A percentile compares a stretch with the other conserved stretches of the same genome.
phyloP scores from a whole-genome alignment of 2,888 invertebrate genomes.

The Ophion costatus region DNA sequence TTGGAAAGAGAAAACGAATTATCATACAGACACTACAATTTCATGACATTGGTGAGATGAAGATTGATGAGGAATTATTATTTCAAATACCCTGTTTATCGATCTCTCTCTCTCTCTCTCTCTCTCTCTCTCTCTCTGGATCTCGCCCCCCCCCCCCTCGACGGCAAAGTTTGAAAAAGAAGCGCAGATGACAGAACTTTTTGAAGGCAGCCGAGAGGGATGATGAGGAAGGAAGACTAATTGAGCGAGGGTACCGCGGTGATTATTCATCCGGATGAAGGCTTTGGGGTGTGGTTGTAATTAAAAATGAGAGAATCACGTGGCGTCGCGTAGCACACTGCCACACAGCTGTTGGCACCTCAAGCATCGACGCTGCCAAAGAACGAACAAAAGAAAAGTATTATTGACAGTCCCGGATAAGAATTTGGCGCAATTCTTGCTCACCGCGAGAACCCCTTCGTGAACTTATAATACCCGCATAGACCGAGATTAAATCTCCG shows the following conservation, averaged over 20 bases:
- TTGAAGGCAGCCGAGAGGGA: conserved; percentile 2
- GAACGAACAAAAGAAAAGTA: neutral
- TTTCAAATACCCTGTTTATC: neutral
- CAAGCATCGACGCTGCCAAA: conserved; percentile 5
- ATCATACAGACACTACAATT: neutral
- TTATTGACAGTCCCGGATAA: neutral
- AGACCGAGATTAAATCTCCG: no score
- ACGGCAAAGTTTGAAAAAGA: neutral
- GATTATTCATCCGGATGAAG: conserved; percentile 54
- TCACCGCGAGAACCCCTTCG: no score
- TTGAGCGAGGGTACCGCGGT: conserved; percentile 36
- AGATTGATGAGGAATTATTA: neutral
- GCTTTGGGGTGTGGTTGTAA: conserved; percentile 55
- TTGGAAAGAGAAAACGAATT: neutral
- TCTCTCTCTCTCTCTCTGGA: neutral
- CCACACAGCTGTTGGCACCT: conserved; percentile 15
- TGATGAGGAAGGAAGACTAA: conserved; percentile 64
- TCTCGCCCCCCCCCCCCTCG: neutral
- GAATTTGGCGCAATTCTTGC: neutral
- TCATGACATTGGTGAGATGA: neutral
- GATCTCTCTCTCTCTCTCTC: neutral
- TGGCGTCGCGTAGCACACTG: neutral
- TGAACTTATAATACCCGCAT: no score
- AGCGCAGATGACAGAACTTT: conserved; percentile 4
- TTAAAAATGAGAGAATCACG: conserved; percentile 49